Percentiles rank a stretch among this genome's conserved stretches.
Conservation (phyloP, 2,888 invertebrate genomes). For the Scelioninae gen. 1 region DNA sequence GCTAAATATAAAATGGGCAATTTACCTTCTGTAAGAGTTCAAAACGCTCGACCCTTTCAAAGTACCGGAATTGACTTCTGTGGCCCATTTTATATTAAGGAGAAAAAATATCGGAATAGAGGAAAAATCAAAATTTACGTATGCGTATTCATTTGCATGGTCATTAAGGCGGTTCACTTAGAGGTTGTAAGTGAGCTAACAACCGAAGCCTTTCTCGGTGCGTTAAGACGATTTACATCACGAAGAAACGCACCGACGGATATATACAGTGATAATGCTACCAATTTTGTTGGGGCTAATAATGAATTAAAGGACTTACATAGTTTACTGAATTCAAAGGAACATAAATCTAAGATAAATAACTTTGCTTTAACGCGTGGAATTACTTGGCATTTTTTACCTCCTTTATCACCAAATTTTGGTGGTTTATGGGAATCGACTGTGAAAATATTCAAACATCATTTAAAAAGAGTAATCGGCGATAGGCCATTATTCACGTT, state of each 20-base stretch:
- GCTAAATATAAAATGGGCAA: neutral
- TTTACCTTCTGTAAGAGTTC: neutral
- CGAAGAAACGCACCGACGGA: neutral
- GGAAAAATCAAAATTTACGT: neutral
- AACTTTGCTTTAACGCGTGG: neutral
- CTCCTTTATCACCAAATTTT: constrained; percentile 45
- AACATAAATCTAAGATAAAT: neutral
- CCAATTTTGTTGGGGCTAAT: neutral
- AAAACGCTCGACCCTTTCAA: neutral
- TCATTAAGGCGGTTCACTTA: constrained; percentile 1
- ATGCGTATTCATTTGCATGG: neutral
- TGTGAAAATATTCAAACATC: constrained; percentile 42
- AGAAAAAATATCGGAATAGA: neutral
- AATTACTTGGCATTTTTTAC: constrained; percentile 44
- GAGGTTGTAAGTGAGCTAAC: neutral
- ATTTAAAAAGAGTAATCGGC: constrained; percentile 17
- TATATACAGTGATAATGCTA: constrained; percentile 1
- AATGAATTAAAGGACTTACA: neutral
- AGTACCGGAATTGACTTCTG: neutral
- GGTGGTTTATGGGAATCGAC: constrained; percentile 54
- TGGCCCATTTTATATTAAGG: neutral
- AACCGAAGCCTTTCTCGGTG: neutral
- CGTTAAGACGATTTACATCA: neutral
- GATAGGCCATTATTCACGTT: constrained; percentile 19
- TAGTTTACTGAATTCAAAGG: neutral